phyloP scores from a whole-genome alignment of 2,113 vertebrate species.

The Sigmodon hispidus region DNA sequence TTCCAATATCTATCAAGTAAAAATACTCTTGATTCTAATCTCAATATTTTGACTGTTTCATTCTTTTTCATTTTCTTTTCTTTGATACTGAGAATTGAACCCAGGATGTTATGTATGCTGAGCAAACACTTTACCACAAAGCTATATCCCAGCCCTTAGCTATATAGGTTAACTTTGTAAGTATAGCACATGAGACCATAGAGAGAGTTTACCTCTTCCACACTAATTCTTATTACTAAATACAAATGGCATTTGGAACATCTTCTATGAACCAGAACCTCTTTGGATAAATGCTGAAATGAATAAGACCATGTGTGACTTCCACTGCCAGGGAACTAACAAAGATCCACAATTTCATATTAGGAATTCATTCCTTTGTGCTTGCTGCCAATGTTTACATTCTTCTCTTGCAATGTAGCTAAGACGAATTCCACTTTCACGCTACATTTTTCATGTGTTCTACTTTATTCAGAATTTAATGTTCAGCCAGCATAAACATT shows the following conservation, averaged over 20 bases:
- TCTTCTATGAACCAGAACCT: not conserved
- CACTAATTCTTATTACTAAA: not conserved
- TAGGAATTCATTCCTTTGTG: not conserved
- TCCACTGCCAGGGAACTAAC: not conserved
- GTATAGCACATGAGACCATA: not conserved
- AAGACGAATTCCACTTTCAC: not conserved
- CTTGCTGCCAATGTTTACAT: not conserved
- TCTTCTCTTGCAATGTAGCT: not conserved
- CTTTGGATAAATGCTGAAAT: not conserved
- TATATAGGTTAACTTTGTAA: not conserved
- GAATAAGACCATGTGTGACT: not conserved
- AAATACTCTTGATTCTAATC: not conserved
- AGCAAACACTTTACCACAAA: not conserved
- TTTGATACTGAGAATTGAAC: not conserved
- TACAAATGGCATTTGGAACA: not conserved
- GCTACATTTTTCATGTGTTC: not conserved
- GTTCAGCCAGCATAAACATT: not conserved
- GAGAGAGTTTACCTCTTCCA: not conserved
- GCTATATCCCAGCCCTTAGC: not conserved
- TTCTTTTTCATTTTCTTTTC: not conserved
- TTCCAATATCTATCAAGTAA: not conserved
- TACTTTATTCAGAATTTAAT: not conserved
- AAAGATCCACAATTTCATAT: not conserved
- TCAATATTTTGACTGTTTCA: not conserved
- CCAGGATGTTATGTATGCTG: not conserved